These are phyloP conservation scores for Pteromalus puparum DNA, from an alignment of 1,140 invertebrate genomes.

Conservation along the genomic window DNA sequence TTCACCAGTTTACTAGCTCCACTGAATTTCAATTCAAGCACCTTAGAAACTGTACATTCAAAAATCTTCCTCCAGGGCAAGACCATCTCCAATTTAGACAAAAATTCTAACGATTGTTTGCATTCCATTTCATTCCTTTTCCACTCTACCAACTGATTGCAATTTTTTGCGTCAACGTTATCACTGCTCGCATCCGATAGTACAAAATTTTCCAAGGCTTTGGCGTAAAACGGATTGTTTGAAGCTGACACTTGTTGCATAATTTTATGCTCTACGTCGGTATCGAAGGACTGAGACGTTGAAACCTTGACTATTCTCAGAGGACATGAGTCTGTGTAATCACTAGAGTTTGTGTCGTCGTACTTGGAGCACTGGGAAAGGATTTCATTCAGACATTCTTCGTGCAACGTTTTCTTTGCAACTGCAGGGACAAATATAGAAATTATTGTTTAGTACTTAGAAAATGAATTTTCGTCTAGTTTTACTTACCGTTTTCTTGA, in stretches of 20 bases:
- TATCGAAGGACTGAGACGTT: constrained; percentile 39
- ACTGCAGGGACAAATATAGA: constrained; percentile 54
- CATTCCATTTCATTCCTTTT: constrained; percentile 28
- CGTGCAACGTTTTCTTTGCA: constrained; percentile 61
- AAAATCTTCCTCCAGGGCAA: constrained; percentile 71
- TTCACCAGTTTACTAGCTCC: constrained; percentile 75
- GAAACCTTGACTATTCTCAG: constrained; percentile 52
- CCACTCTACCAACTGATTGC: background rate
- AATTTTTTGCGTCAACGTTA: constrained; percentile 55
- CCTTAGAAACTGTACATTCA: constrained; percentile 68
- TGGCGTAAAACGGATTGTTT: constrained; percentile 71
- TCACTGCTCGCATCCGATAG: constrained; percentile 54
- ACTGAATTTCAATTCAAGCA: constrained; percentile 73
- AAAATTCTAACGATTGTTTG: constrained; percentile 57
- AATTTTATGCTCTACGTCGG: constrained; percentile 62
- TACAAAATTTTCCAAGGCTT: constrained; percentile 70
- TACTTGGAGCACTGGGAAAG: constrained; percentile 65
- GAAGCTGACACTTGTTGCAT: constrained; percentile 64
- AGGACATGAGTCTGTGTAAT: constrained; percentile 51
- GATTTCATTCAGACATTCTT: constrained; percentile 65
- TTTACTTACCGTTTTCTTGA: constrained; percentile 54
- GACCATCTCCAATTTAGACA: constrained; percentile 61
- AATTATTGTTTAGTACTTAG: constrained; percentile 4
- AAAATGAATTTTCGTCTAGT: background rate
- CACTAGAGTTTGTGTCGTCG: constrained; percentile 29